A percentile compares a stretch with the other conserved stretches of the same genome.
phyloP scores from a whole-genome alignment of 1,140 invertebrate genomes.

The Ceratoteleas bidentatus region DNA sequence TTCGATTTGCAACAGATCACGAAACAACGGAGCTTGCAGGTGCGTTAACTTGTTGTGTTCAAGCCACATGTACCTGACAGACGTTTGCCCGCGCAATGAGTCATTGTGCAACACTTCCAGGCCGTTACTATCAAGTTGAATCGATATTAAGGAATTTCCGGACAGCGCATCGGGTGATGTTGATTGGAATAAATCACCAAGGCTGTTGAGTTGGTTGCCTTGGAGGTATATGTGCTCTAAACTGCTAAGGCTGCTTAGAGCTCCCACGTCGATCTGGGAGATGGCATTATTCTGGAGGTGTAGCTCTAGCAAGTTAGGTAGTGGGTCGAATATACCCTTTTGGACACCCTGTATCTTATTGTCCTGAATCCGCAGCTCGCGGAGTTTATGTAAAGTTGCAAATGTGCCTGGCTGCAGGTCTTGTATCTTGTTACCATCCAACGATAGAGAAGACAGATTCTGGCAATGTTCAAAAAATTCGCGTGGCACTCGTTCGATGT shows the following conservation, averaged over 20 bases:
- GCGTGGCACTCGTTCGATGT: conserved; percentile 88
- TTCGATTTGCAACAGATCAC: conserved; percentile 88
- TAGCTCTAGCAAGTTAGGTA: conserved; percentile 90
- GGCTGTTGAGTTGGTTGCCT: conserved; percentile 88
- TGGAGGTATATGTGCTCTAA: conserved; percentile 94
- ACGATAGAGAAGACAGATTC: conserved; percentile 90
- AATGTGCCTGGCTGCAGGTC: conserved; percentile 91
- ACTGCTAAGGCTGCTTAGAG: conserved; percentile 89
- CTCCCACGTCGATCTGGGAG: conserved; percentile 89
- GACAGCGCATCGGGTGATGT: conserved; percentile 72
- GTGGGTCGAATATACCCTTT: conserved; percentile 89
- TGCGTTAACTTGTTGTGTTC: conserved; percentile 90
- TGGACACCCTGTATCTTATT: conserved; percentile 89
- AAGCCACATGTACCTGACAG: conserved; percentile 92
- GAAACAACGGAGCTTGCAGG: conserved; percentile 87
- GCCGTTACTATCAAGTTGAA: conserved; percentile 92
- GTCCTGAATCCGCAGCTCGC: conserved; percentile 92
- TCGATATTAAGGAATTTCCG: conserved; percentile 87
- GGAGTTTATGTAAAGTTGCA: conserved; percentile 86
- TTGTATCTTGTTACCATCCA: conserved; percentile 94
- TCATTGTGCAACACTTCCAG: conserved; percentile 89
- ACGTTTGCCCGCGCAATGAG: conserved; percentile 89
- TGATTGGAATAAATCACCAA: conserved; percentile 90
- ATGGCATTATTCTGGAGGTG: conserved; percentile 94
- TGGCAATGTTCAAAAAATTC: conserved; percentile 88